A percentile compares a stretch with the other conserved stretches of the same genome.
Conservation (phyloP, 2,113 vertebrate genomes). For the Saguinus imperator region DNA sequence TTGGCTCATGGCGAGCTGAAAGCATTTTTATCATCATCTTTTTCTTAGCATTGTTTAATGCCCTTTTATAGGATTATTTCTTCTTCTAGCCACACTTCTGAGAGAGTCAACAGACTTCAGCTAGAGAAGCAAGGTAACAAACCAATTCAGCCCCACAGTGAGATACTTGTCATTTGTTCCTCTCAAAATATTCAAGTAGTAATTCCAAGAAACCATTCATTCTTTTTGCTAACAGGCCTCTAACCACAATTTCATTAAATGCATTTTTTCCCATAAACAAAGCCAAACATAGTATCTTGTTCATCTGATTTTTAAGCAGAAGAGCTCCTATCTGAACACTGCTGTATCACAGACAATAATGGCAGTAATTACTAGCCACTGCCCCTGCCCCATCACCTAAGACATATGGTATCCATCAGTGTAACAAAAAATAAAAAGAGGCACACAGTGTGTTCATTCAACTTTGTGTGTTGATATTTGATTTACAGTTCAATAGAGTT, state of each 20-base stretch:
- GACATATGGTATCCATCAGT: constrained; percentile 64
- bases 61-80: neutral
- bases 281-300: constrained; percentile 83
- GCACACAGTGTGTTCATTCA: constrained; percentile 1
- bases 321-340: constrained; percentile 72
- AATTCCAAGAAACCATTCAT: constrained; percentile 73
- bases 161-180: constrained; percentile 56
- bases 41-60: neutral
- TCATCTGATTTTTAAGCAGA: constrained; percentile 80
- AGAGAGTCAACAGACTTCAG: neutral
- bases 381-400: constrained; percentile 28
- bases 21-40: neutral
- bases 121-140: neutral
- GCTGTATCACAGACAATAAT: constrained; percentile 68
- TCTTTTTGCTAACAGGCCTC: constrained; percentile 75
- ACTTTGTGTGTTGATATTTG: neutral
- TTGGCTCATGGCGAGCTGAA: neutral
- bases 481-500: neutral
- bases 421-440: constrained; percentile 45
- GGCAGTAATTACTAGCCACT: constrained; percentile 71
- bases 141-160: neutral
- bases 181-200: constrained; percentile 49
- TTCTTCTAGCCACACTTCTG: constrained; percentile 37
- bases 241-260: constrained; percentile 80
- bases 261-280: constrained; percentile 81